Percentiles rank a stretch among this genome's conserved stretches.
phyloP scores from a whole-genome alignment of 2,888 invertebrate genomes.

The Leptopilina syphax region DNA sequence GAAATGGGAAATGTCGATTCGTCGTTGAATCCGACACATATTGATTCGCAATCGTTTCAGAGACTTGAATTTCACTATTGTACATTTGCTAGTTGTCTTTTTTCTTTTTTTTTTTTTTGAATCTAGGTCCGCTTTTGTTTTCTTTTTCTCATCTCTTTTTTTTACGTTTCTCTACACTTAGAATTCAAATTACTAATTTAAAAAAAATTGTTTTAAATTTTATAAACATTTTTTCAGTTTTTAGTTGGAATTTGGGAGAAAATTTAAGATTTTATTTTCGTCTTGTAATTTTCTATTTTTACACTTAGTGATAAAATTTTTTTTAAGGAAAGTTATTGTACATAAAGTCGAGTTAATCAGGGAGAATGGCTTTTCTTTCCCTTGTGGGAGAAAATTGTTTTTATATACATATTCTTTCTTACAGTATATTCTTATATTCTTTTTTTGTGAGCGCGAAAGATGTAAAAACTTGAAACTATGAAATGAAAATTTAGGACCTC shows the following conservation, averaged over 20 bases:
- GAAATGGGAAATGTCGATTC: conserved; percentile 26
- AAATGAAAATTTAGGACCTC: conserved; percentile 32
- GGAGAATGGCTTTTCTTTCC: background rate
- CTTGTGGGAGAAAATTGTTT: background rate
- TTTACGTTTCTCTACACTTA: background rate
- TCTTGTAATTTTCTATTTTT: background rate
- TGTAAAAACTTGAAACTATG: background rate
- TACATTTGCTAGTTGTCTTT: background rate
- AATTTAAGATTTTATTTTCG: too few species aligned
- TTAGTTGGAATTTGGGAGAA: too few species aligned
- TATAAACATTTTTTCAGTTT: too few species aligned
- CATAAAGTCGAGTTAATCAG: background rate
- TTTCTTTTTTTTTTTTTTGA: background rate
- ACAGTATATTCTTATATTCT: background rate
- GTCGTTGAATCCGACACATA: conserved; percentile 26
- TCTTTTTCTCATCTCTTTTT: background rate
- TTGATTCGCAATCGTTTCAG: conserved; percentile 11
- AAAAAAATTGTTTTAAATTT: too few species aligned
- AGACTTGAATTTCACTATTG: background rate
- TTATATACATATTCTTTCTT: background rate
- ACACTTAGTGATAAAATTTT: background rate
- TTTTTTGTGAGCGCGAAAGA: background rate
- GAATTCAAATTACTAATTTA: too few species aligned
- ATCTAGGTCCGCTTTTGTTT: background rate
- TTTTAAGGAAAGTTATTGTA: background rate